phyloP scores from a whole-genome alignment of 2,888 invertebrate species.

The Drosophila seclusa region DNA sequence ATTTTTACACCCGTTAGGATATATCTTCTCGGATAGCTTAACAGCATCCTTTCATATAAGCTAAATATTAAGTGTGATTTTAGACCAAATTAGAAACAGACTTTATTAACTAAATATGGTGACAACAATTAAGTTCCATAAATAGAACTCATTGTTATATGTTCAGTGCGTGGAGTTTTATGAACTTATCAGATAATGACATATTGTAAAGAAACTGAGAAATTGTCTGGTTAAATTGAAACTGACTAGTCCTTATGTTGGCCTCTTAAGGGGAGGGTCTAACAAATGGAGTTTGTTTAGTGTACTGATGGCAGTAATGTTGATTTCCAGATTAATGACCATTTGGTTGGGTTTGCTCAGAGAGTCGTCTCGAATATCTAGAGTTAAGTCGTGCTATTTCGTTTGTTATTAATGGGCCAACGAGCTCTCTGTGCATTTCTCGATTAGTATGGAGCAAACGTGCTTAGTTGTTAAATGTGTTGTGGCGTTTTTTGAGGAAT shows the following conservation, averaged over 20 bases:
- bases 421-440: background rate
- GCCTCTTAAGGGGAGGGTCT: background rate
- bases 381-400: background rate
- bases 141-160: background rate
- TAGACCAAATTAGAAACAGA: background rate
- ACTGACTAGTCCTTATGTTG: background rate
- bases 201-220: background rate
- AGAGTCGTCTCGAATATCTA: background rate
- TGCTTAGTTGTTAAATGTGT: background rate
- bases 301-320: background rate
- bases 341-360: background rate
- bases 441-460: background rate
- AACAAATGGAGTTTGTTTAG: background rate
- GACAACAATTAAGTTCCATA: background rate
- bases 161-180: background rate
- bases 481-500: background rate
- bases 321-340: background rate
- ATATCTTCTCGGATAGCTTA: background rate
- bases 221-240: constrained; percentile 1
- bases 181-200: background rate
- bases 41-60: background rate
- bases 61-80: background rate
- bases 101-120: background rate
- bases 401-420: background rate
- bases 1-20: background rate